Base-by-base conservation (phyloP, 2,797 vertebrate genomes). In the Falco biarmicus region DNA sequence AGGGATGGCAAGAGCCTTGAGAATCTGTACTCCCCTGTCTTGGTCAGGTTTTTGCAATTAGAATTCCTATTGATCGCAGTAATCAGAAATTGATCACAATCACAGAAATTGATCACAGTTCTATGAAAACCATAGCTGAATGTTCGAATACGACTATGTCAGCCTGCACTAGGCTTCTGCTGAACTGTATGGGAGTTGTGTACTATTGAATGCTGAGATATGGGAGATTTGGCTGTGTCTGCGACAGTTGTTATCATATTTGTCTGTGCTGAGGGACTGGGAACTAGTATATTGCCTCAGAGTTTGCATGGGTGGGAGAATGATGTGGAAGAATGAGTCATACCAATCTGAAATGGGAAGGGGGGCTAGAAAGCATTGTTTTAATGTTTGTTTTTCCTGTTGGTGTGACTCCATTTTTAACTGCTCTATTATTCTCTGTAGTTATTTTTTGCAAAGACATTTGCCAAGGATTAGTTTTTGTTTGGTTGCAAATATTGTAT, bases 381-480 rank as follows among this genome's bases (percentile, higher is more conserved):
- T 87, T 76, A 92, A 14, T 75, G 54, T 94, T 92, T 93, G 84
- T 75, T 95, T 95, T 94, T 75, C 69, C 80, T 73, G 54, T 76
- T 90, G 85, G 45, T 79, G 26, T 59, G 65, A 53, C 66, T 96
- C 69, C 21, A 48, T 86, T 94, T 94, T 95, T 91, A 90, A 90
- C 91, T n/a, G 69, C 91, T 91, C 93, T 82, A 95, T 96, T 95
- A 94, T 84, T 81, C 61, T 81, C 83, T 70, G 47, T 69, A 91
- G 93, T 88, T 94, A 91, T 93, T 93, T 96, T 95, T 79, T 87
- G 85, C 63, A 48, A 84, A 96, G 94, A 76, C 75, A 95, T 95
- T 97, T 96, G 80, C 87, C 63, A 91, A 91, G 79, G 91, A 95
- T 96, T 95, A 94, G 54, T 76, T 96, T 96, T 90, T 93, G 68